Evolutionary conservation across 2,888 invertebrate species (phyloP).

Genomic region (Microctonus hyperodae): DNA sequence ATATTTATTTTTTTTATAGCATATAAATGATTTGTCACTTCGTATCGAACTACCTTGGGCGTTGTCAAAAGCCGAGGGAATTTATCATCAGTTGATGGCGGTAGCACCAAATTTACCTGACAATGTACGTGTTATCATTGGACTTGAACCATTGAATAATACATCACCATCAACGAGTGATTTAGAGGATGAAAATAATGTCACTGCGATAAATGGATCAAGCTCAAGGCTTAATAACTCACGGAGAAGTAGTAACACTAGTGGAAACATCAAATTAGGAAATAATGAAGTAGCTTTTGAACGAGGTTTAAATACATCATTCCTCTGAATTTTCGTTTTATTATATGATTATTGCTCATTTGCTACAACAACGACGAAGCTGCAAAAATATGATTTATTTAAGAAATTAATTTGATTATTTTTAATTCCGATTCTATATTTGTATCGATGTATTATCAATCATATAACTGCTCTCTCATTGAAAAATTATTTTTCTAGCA

Average conservation of each 20-base stretch:
- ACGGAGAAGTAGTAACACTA: slow-evolving; percentile 57
- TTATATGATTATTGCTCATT: too few relatives aligned
- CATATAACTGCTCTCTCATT: too few relatives aligned
- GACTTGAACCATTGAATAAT: slow-evolving; percentile 65
- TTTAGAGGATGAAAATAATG: slow-evolving; percentile 41
- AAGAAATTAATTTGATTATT: too few relatives aligned
- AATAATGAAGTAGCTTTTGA: slow-evolving; percentile 59
- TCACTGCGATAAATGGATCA: slow-evolving; percentile 21
- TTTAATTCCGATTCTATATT: too few relatives aligned
- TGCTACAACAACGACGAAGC: too few relatives aligned
- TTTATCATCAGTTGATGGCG: slow-evolving; percentile 85
- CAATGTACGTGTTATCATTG: slow-evolving; percentile 75
- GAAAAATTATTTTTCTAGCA: too few relatives aligned
- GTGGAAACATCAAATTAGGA: slow-evolving; percentile 54
- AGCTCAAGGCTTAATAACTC: slow-evolving; percentile 56
- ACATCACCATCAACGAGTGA: slow-evolving; percentile 44
- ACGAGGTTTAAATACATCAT: slow-evolving; percentile 56
- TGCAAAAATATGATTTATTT: too few relatives aligned
- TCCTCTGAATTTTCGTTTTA: too few relatives aligned
- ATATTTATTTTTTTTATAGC: slow-evolving; percentile 68
- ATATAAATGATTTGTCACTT: slow-evolving; percentile 93
- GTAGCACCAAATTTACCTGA: slow-evolving; percentile 74
- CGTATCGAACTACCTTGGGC: slow-evolving; percentile 84
- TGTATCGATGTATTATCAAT: too few relatives aligned
- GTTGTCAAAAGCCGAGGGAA: slow-evolving; percentile 88